Evolutionary conservation across 2,888 invertebrate species (phyloP).

Genomic region (Diplolepis rosae): DNA sequence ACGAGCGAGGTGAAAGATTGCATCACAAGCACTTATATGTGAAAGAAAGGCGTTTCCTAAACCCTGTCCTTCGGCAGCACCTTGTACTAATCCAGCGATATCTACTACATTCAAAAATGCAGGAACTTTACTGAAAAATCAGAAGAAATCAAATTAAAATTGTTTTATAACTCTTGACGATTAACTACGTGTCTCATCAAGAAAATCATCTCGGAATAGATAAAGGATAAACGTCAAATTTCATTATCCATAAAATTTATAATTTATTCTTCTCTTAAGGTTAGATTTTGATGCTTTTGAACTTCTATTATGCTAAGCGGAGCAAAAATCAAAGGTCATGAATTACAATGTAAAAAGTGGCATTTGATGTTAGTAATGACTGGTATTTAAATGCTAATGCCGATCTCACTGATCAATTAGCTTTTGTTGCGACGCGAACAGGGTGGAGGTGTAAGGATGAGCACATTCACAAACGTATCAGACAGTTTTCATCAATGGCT

Average conservation of each 20-base stretch:
- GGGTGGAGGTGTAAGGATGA: conserved; percentile 38
- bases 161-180: no score
- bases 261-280: no score
- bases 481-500: conserved; percentile 63
- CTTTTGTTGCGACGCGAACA: conserved; percentile 56
- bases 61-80: conserved; percentile 98
- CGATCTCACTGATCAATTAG: conserved; percentile 70
- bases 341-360: not conserved
- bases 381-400: conserved; percentile 69
- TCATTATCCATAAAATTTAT: no score
- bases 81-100: conserved; percentile 98
- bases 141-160: not conserved
- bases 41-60: conserved; percentile 99
- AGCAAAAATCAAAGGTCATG: conserved; percentile 8
- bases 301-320: no score
- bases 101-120: conserved; percentile 98
- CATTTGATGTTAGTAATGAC: conserved; percentile 14
- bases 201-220: no score
- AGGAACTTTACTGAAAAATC: conserved; percentile 92
- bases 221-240: no score
- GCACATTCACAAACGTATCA: conserved; percentile 51
- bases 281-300: not conserved
- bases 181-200: no score
- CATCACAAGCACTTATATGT: conserved; percentile 98
- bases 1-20: conserved; percentile 97